Evolutionary conservation across 2,888 invertebrate genomes (phyloP).

Genomic region (Conistra vaccinii): DNA sequence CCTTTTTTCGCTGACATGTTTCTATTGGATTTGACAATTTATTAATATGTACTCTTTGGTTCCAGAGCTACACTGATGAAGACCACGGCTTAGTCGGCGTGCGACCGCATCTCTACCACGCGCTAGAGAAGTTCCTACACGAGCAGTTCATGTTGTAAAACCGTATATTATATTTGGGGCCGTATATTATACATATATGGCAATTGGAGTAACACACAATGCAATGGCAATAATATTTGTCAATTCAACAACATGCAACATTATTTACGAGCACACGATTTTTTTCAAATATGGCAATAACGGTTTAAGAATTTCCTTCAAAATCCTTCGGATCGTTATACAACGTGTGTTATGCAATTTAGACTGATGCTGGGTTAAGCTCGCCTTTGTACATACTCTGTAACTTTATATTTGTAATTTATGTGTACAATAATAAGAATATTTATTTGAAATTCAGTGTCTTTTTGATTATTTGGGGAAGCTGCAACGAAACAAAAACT

Average conservation of each 20-base stretch:
- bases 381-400: background rate
- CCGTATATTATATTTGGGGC: too few species aligned
- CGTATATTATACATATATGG: too few species aligned
- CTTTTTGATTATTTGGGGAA: background rate
- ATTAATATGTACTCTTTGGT: background rate
- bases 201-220: background rate
- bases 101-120: conserved; percentile 96
- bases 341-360: background rate
- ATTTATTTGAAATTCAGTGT: background rate
- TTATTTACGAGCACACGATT: background rate
- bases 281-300: background rate
- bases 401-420: background rate
- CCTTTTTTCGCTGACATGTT: background rate
- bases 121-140: conserved; percentile 95
- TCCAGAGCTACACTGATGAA: conserved; percentile 97
- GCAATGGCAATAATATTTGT: background rate
- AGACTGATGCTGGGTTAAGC: background rate
- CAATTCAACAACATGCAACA: background rate
- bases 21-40: background rate
- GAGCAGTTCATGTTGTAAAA: conserved; percentile 81
- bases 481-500: background rate
- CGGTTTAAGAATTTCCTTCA: background rate
- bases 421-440: conserved; percentile 15
- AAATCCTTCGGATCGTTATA: background rate
- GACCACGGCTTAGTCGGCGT: conserved; percentile 96